Evolutionary conservation across 92 coral and sea anemone species (phyloP), one percentile per base, ranked within the genome.

Genomic region (Scolanthus callimorphus): DNA sequence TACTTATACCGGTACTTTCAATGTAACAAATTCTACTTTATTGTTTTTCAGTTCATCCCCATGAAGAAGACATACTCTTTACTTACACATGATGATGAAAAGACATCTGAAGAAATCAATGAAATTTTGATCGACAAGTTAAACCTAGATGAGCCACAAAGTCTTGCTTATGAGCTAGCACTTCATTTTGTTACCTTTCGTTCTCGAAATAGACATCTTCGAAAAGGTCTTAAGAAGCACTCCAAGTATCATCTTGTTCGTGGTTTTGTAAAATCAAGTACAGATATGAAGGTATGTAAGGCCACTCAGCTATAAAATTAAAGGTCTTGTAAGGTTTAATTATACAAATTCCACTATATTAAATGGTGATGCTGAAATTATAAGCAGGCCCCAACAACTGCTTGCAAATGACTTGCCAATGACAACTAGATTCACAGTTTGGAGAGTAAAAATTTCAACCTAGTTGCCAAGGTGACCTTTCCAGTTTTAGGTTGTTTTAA

Each of bases 11-110:
- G n/a, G n/a, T n/a, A n/a, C n/a, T n/a, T n/a, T n/a, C n/a, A n/a
- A n/a, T n/a, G n/a, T n/a, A n/a, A n/a, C n/a, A n/a, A n/a, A n/a
- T n/a, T n/a, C n/a, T n/a, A n/a, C n/a, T n/a, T n/a, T n/a, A n/a
- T n/a, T n/a, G n/a, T n/a, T n/a, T n/a, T n/a, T 4, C 60, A 87
- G 85, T 94, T 88, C 31, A 48, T 94, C 34, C 85, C 80, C 3
- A 86, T 95, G 99, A 94, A 94, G 67, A 94, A 94, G 55, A 81
- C 57, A n/a, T 94, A 94, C 49, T 60, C 71, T n/a, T 71, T 39
- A 11, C 76, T 80, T 2, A 73, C 77, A 41, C 55, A 50, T 21
- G 52, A 52, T 26, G 78, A 63, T 30, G 23, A 59, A 11, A 24
- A 48, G 28, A 39, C 75, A 17, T 47, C 65, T 29, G 81, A 87